Evolutionary conservation across 92 coral and sea anemone species (phyloP).

Genomic region (Galaxea fascicularis): DNA sequence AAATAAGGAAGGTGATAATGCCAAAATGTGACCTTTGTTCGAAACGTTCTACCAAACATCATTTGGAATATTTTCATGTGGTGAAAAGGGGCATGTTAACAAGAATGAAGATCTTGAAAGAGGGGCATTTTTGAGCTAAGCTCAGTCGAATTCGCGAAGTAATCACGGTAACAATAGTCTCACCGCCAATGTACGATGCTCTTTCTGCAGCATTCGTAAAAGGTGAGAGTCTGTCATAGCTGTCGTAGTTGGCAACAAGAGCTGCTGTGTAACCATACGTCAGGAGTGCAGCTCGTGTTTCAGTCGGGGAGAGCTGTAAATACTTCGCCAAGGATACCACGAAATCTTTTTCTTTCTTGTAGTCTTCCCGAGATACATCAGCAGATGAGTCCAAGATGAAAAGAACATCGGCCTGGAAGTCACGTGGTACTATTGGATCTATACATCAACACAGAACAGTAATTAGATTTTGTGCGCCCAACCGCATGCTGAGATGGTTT

Average conservation of each 20-base stretch:
- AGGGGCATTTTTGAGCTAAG: background rate
- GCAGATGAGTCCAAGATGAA: slow-evolving; percentile 87
- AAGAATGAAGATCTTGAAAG: background rate
- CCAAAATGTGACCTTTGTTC: background rate
- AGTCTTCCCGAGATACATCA: slow-evolving; percentile 67
- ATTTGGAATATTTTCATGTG: background rate
- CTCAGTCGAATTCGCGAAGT: too few species aligned
- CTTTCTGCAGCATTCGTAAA: slow-evolving; percentile 54
- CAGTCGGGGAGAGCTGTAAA: slow-evolving; percentile 59
- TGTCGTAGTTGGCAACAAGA: slow-evolving; percentile 59
- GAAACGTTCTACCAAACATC: background rate
- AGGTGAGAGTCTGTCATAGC: slow-evolving; percentile 39
- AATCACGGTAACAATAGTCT: background rate
- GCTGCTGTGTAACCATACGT: slow-evolving; percentile 59
- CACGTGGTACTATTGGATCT: slow-evolving; percentile 47
- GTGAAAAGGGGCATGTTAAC: background rate
- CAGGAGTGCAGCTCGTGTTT: slow-evolving; percentile 70
- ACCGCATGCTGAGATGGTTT: background rate
- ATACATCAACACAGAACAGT: background rate
- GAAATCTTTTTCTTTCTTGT: slow-evolving; percentile 78
- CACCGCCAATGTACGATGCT: slow-evolving; percentile 65
- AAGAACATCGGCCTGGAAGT: slow-evolving; percentile 73
- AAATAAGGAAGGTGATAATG: background rate
- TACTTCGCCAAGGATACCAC: slow-evolving; percentile 69
- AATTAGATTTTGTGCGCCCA: background rate